Evolutionary conservation across 2,888 invertebrate species (phyloP), one percentile per base, ranked within the genome.

Genomic region (Drosophila quasianomalipes): DNA sequence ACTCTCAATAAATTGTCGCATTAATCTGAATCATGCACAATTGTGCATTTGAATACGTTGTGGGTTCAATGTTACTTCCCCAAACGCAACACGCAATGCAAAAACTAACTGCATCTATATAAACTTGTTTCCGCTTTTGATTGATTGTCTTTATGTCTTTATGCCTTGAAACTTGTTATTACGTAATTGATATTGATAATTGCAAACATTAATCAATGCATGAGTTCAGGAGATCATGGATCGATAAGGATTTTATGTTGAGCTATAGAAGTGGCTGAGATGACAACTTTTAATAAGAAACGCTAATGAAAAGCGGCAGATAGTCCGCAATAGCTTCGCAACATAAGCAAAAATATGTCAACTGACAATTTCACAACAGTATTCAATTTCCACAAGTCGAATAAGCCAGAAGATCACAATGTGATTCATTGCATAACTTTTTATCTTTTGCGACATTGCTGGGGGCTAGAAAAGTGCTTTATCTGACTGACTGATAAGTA

Each of bases 11-110:
- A 47, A 2, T 47, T 52, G 47, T 35, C 47, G 31, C 31, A n/a
- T 6, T 30, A 12, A 12, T 52, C 30, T 30, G 30, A 19, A 52
- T 30, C 64, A 64, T 65, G 64, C 60, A 70, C 74, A 47, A 47
- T 74, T 70, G 67, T 64, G 74, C 69, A 82, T 73, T 65, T 68
- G 26, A 9, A 26, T 47, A 9, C 47, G 9, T 16, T 47, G 16
- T 4, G 72, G 76, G 83, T 82, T 84, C 84, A 84, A 80, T 78
- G 83, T 83, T 76, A 88, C 59, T 88, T 84, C 84, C 83, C 76
- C 70, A 59, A 47, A 33, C 70, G 55, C 51, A 85, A 70, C 55
- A 60, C 63, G 58, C 60, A 68, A 78, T 78, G 55, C 67, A 57
- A 81, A 57, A 83, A 47, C 26, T 26, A 47, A 47, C 26, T 47